Conservation (phyloP, 30 jellyfish, hydroid and myxozoan species). For the Mastigias papua region DNA sequence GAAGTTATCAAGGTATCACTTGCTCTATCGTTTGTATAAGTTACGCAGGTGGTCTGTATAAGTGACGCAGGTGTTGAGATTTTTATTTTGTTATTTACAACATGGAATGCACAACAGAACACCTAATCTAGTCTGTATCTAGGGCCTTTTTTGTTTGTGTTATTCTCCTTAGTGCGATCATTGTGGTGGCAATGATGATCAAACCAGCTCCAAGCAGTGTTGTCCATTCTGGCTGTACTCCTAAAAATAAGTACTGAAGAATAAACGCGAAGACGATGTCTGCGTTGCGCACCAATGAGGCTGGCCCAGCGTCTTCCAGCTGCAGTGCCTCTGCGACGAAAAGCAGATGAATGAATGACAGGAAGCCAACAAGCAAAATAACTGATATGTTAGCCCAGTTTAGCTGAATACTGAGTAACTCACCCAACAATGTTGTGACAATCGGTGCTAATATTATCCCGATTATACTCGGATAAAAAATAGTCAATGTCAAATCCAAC, state of each 20-base stretch:
- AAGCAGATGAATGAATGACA: conserved; percentile 84
- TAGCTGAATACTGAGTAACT: conserved; percentile 48
- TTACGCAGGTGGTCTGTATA: too few relatives aligned
- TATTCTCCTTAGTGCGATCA: conserved; percentile 69
- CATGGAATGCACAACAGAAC: too few relatives aligned
- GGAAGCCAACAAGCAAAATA: conserved; percentile 74
- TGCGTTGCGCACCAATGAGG: conserved; percentile 85
- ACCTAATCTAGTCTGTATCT: not conserved
- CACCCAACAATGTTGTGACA: conserved; percentile 25
- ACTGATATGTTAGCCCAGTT: conserved; percentile 76
- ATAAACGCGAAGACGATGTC: conserved; percentile 87
- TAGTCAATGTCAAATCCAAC: conserved; percentile 72
- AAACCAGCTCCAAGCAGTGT: conserved; percentile 82
- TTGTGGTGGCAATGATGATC: conserved; percentile 69
- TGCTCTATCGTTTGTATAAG: too few relatives aligned
- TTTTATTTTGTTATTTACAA: too few relatives aligned
- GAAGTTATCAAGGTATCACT: too few relatives aligned
- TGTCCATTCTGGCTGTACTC: conserved; percentile 72
- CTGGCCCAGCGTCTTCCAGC: conserved; percentile 95
- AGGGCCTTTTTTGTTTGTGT: conserved; percentile 7
- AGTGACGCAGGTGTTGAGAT: too few relatives aligned
- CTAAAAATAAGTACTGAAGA: conserved; percentile 77
- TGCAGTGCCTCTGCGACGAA: conserved; percentile 90
- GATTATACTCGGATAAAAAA: conserved; percentile 78
- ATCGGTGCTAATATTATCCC: conserved; percentile 80